phyloP scores from a whole-genome alignment of 2,888 invertebrate genomes.

The Scaeva pyrastri region DNA sequence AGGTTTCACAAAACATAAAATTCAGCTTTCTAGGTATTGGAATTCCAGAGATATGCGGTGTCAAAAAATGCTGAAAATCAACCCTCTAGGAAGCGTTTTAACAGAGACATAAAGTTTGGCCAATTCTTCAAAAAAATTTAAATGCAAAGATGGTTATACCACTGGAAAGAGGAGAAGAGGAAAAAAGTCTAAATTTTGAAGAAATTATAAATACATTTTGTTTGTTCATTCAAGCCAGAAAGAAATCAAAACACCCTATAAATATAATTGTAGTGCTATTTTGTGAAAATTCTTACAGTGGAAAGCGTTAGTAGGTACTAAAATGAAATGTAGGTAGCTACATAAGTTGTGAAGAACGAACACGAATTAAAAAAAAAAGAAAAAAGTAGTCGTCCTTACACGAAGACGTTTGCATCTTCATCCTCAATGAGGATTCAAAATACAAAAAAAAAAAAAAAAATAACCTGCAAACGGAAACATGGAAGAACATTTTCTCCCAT shows the following conservation, averaged over 20 bases:
- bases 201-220: neutral
- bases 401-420: constrained; percentile 33
- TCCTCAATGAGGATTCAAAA: neutral
- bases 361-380: neutral
- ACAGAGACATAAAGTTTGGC: no score
- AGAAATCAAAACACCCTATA: neutral
- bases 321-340: neutral
- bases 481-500: constrained; percentile 4
- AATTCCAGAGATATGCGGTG: no score
- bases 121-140: no score
- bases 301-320: neutral
- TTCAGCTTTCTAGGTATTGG: no score
- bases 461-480: constrained; percentile 7
- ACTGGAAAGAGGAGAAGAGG: no score
- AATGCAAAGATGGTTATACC: no score
- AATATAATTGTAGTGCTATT: neutral
- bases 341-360: neutral
- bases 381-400: constrained; percentile 28
- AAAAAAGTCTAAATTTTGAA: neutral
- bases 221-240: no score
- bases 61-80: no score
- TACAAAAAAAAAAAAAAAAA: neutral
- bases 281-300: neutral
- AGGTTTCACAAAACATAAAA: no score
- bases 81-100: no score